These are phyloP conservation scores for Microcebus griseorufus DNA, from an alignment of 2,113 vertebrate genomes.

Conservation along the genomic window DNA sequence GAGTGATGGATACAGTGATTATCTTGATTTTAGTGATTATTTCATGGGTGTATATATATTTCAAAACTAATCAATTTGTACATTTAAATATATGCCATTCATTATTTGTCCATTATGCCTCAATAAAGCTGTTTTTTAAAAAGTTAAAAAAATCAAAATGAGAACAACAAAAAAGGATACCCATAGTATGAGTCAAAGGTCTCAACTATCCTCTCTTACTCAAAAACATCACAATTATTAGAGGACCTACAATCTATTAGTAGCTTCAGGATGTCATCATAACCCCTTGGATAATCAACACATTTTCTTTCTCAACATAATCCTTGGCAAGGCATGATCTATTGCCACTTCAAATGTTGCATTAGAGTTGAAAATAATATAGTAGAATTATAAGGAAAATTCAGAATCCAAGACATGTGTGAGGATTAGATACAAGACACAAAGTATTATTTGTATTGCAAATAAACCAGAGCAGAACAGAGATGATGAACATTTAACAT, in stretches of 20 bases:
- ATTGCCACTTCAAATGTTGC: not conserved
- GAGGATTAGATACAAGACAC: not conserved
- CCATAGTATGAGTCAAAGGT: not conserved
- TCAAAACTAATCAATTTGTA: not conserved
- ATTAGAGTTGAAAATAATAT: not conserved
- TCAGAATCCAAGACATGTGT: not conserved
- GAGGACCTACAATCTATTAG: not conserved
- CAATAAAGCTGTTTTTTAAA: not conserved
- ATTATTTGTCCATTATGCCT: not conserved
- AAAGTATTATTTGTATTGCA: slow-evolving; percentile 8
- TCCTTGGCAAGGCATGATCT: not conserved
- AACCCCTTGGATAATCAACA: not conserved
- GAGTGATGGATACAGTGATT: not conserved
- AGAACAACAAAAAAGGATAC: not conserved
- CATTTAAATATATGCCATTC: not conserved
- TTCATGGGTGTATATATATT: not conserved
- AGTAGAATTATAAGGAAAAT: not conserved
- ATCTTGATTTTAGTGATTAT: not conserved
- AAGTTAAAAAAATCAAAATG: not conserved
- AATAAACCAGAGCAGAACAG: not conserved
- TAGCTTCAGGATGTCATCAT: not conserved
- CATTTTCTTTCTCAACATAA: not conserved
- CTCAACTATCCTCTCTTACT: not conserved
- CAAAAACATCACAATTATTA: not conserved
- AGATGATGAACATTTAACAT: not conserved